Conservation (phyloP, 1,140 invertebrate genomes). For the Drosophila sturtevanti region DNA sequence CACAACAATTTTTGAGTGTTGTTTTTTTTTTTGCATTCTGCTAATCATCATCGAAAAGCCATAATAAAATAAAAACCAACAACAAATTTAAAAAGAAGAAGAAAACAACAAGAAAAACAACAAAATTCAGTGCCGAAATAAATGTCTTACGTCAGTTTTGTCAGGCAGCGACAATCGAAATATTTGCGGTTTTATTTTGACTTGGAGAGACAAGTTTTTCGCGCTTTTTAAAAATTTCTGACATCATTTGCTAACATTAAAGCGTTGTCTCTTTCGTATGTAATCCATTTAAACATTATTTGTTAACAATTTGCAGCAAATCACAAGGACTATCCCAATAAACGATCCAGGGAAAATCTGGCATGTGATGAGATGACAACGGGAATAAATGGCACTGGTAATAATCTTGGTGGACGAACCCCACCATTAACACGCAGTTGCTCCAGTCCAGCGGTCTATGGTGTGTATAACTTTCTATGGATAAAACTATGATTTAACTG, state of each 20-base stretch:
- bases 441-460: constrained; percentile 82
- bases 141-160: constrained; percentile 78
- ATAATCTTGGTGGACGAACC: constrained; percentile 59
- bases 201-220: constrained; percentile 69
- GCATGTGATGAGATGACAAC: constrained; percentile 74
- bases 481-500: no score
- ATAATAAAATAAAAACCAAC: constrained; percentile 27
- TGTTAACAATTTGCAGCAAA: constrained; percentile 84
- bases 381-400: constrained; percentile 83
- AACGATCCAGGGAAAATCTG: constrained; percentile 85
- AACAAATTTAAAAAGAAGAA: neutral
- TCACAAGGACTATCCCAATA: constrained; percentile 86
- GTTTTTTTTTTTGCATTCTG: constrained; percentile 11
- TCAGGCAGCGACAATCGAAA: constrained; percentile 58
- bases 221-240: constrained; percentile 53
- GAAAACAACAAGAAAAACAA: neutral
- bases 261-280: neutral
- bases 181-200: constrained; percentile 49
- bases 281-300: neutral
- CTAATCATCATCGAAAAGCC: constrained; percentile 11
- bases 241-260: constrained; percentile 61
- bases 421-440: constrained; percentile 79
- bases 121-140: constrained; percentile 62
- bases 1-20: neutral
- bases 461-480: constrained; percentile 60